phyloP scores from a whole-genome alignment of 2,888 invertebrate species.

The Sceliomorpha sp. region DNA sequence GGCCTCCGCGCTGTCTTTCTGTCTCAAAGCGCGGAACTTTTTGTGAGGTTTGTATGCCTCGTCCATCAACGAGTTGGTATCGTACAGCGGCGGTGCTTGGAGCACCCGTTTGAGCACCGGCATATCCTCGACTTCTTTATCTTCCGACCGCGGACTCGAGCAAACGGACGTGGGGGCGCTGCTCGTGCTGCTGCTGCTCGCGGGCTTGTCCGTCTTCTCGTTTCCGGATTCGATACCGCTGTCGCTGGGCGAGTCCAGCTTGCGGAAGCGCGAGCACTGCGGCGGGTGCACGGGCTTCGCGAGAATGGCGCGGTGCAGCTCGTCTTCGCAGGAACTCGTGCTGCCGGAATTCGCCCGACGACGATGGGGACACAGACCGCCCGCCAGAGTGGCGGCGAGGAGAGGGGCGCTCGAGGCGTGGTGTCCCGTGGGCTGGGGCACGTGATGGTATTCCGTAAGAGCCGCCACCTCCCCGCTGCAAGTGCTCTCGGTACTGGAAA shows the following conservation, averaged over 20 bases:
- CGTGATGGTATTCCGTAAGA: constrained; percentile 83
- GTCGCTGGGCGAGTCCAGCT: constrained; percentile 94
- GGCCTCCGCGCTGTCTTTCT: constrained; percentile 90
- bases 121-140: constrained; percentile 93
- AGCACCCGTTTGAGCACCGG: constrained; percentile 95
- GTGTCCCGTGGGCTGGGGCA: constrained; percentile 72
- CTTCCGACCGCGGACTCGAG: constrained; percentile 92
- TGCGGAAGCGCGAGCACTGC: constrained; percentile 86
- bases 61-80: constrained; percentile 94
- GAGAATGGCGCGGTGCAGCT: constrained; percentile 76
- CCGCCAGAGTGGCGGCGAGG: constrained; percentile 87
- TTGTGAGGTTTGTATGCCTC: constrained; percentile 98
- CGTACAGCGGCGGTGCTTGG: constrained; percentile 94
- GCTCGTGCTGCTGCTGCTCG: constrained; percentile 83
- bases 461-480: constrained; percentile 86
- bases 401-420: constrained; percentile 89
- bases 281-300: constrained; percentile 69
- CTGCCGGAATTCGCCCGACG: constrained; percentile 86
- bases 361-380: constrained; percentile 87
- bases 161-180: constrained; percentile 88
- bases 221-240: constrained; percentile 96
- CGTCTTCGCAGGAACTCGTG: constrained; percentile 89
- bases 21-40: constrained; percentile 92
- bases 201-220: constrained; percentile 89
- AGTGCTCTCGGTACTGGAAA: constrained; percentile 93